phyloP scores from a whole-genome alignment of 2,888 invertebrate species.

The Polylopha cassiicola region DNA sequence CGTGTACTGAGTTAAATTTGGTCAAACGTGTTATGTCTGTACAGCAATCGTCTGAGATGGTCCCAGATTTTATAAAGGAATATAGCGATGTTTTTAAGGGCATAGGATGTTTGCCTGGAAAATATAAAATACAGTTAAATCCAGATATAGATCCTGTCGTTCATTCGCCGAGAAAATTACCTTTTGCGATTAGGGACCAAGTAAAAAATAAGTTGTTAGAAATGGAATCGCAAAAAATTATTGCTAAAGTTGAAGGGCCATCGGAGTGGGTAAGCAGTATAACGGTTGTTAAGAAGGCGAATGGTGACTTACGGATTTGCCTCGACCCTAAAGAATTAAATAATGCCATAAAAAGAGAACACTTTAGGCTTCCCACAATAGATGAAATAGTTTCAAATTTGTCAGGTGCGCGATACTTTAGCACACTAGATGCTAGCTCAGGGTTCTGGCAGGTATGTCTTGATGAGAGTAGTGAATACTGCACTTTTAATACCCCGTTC shows the following conservation, averaged over 20 bases:
- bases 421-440: constrained; percentile 11
- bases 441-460: constrained; percentile 10
- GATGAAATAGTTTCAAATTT: constrained; percentile 4
- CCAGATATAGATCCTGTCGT: too few species aligned
- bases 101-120: too few species aligned
- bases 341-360: constrained; percentile 6
- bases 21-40: too few species aligned
- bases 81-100: too few species aligned
- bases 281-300: constrained; percentile 1
- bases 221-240: too few species aligned
- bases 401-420: constrained; percentile 6
- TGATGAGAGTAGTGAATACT: background rate
- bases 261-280: too few species aligned
- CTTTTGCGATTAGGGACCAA: background rate
- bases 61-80: too few species aligned
- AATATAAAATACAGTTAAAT: too few species aligned
- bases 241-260: too few species aligned
- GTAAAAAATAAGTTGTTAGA: constrained; percentile 4
- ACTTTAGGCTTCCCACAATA: constrained; percentile 4
- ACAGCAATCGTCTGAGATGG: too few species aligned
- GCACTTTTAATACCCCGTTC: constrained; percentile 17
- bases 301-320: constrained; percentile 5
- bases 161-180: too few species aligned
- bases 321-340: constrained; percentile 13
- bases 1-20: too few species aligned